Evolutionary conservation across 2,888 invertebrate genomes (phyloP), one percentile per base, ranked within the genome.

Genomic region (Apamea sordens): DNA sequence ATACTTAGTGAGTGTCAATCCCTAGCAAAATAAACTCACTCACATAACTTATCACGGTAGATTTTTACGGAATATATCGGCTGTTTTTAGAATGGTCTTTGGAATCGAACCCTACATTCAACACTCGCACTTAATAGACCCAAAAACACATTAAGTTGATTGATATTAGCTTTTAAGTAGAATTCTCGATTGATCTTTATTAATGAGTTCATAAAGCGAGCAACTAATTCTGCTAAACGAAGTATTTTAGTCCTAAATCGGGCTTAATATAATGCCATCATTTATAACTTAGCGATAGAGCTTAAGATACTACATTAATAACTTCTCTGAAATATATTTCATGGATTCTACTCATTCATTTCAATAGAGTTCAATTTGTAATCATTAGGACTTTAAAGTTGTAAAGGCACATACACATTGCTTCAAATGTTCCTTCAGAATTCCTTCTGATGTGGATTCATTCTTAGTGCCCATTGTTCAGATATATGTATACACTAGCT

Each of bases 251-350:
- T 21, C 41, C 56, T 79, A 75, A 87, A 56, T 73, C 61, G 63
- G 44, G 76, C 69, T 75, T 87, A 73, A 87, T 75, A 80, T 84
- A 76, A 87, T 76, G 63, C 61, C 70, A 84, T 87, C 61, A 84
- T 87, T 87, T 77, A 85, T 87, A 80, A 87, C 80, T 85, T 73
- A 73, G 59, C 68, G 73, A 65, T 64, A 67, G 32, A 73, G 79
- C 74, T 82, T 78, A 86, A 78, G 83, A 83, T 83, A 41, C 13
- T 36, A 71, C 53, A 83, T 79, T 86, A 83, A 83, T 85, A 83
- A 79, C 80, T 56, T 36, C 18, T 53, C 64, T 80, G 53, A 47
- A 84, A 61, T 85, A 72, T 79, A 82, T 82, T 59, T 85, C 65
- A 70, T 79, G 47, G 44, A 78, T 73, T 69, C 72, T 59, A 64